Evolutionary conservation across 2,888 invertebrate species (phyloP), one percentile per base, ranked within the genome.

Genomic region (Heliconius sara): DNA sequence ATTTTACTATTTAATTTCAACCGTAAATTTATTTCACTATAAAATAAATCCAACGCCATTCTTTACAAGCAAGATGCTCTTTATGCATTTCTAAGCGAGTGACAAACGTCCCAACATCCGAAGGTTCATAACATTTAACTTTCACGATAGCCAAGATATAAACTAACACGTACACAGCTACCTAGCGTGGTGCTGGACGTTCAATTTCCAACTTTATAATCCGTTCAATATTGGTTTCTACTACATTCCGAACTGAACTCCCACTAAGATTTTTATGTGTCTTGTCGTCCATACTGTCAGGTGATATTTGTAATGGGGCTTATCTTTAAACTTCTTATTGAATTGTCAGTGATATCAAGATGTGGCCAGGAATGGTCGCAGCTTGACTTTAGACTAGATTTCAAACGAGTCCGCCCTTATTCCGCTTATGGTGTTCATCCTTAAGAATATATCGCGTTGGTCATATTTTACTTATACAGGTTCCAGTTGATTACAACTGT

Each of bases 311-410:
- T 91, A 90, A 89, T 89, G 86, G 88, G 83, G 84, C 87, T 89
- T 90, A 91, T 91, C 90, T 90, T 82, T 86, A 87, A 85, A 87
- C 85, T 85, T 82, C 65, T 89, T 90, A 93, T 93, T 91, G 91
- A 93, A 92, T 92, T 91, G 92, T 92, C 93, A 91, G 85, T 83
- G 83, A 79, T 88, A 90, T 90, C 89, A 89, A 87, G 89, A 89
- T 88, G 84, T 86, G 85, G 86, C 87, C 87, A 83, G 83, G 85
- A 86, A 89, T 87, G 88, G 88, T 83, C 81, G 83, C 82, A 83
- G 77, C 84, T 84, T 83, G 84, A 80, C 84, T 84, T 85, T 85
- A 82, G 83, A 85, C 85, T 89, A 88, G 86, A 87, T 88, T 85
- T 89, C 88, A 90, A 91, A 91, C 86, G 88, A 84, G 77, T 86